A percentile compares a stretch with the other conserved stretches of the same genome.
Evolutionary conservation across 2,888 invertebrate species (phyloP).

Genomic region (Carabus problematicus): DNA sequence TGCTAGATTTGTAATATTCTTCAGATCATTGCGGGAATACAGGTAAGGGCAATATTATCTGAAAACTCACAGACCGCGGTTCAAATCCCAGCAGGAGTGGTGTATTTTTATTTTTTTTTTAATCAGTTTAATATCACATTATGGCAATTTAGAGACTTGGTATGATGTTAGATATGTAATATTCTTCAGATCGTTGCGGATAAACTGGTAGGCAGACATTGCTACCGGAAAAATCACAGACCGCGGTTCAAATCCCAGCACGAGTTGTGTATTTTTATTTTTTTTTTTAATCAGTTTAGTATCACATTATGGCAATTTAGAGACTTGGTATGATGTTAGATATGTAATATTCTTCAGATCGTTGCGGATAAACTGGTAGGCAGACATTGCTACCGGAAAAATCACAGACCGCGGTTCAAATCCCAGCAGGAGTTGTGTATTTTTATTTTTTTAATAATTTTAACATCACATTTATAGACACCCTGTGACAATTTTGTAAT

Average conservation of each 20-base stretch:
- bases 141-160: no score
- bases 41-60: conserved; percentile 20
- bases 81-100: not conserved
- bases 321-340: no score
- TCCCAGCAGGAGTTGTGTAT: not conserved
- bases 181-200: conserved; percentile 55
- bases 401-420: not conserved
- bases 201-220: conserved; percentile 27
- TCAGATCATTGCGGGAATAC: conserved; percentile 53
- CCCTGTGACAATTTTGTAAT: no score
- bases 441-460: not conserved
- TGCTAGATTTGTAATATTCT: no score
- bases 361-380: conserved; percentile 47
- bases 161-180: no score
- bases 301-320: no score
- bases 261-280: not conserved
- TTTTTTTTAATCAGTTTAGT: not conserved
- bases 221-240: no score
- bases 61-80: not conserved
- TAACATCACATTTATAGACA: no score
- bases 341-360: no score
- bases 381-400: no score
- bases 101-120: not conserved
- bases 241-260: not conserved
- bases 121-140: not conserved